Percentiles rank a stretch among this genome's conserved stretches.
Evolutionary conservation across 2,888 invertebrate genomes (phyloP).

Genomic region (Galerucella nymphaeae): DNA sequence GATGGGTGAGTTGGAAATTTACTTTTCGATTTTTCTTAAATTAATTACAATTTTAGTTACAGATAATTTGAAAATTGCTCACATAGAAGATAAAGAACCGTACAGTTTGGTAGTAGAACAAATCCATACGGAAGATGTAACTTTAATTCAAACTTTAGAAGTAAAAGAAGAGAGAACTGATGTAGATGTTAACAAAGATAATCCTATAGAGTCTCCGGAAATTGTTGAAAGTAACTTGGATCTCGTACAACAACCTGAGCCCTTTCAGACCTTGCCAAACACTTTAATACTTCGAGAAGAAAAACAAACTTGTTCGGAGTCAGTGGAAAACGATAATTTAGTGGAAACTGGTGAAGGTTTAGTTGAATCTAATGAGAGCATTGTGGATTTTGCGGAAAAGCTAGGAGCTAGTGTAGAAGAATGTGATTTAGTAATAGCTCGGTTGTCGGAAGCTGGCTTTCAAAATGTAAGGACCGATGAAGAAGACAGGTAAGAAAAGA

Average conservation of each 20-base stretch:
- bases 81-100: conserved; percentile 36
- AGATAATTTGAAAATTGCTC: conserved; percentile 30
- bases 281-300: conserved; percentile 62
- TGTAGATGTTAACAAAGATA: conserved; percentile 23
- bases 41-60: conserved; percentile 11
- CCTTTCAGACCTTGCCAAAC: conserved; percentile 60
- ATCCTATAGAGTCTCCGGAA: conserved; percentile 25
- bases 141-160: conserved; percentile 27
- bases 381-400: conserved; percentile 60
- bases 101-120: conserved; percentile 36
- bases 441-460: conserved; percentile 35
- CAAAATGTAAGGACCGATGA: conserved; percentile 54
- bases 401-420: conserved; percentile 63
- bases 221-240: background rate
- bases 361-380: conserved; percentile 18
- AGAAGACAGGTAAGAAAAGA: conserved; percentile 65
- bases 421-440: conserved; percentile 61
- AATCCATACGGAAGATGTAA: conserved; percentile 31
- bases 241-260: conserved; percentile 28
- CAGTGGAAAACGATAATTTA: conserved; percentile 51
- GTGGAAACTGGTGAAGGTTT: conserved; percentile 35
- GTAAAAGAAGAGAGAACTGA: conserved; percentile 22
- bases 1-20: conserved; percentile 5
- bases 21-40: background rate
- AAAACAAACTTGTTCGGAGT: conserved; percentile 58